Evolutionary conservation across 2,888 invertebrate genomes (phyloP).

Genomic region (Heliconius aoede): DNA sequence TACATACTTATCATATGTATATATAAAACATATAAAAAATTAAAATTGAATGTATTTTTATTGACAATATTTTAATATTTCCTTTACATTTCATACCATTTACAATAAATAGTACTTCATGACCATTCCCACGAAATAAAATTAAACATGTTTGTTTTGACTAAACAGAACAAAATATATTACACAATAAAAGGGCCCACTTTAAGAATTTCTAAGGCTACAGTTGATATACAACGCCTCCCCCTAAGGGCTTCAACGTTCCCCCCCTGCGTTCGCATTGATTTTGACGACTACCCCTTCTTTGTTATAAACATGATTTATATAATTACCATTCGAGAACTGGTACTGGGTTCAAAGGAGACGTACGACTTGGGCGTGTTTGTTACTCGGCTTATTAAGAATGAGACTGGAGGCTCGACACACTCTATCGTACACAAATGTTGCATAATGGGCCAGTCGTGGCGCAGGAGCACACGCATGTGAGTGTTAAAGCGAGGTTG

Average conservation of each 20-base stretch:
- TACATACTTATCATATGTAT: too few relatives aligned
- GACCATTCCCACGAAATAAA: conserved; percentile 12
- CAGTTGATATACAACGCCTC: conserved; percentile 13
- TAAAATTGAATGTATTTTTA: too few relatives aligned
- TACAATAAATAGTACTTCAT: background rate
- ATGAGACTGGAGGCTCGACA: background rate
- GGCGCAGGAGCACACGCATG: too few relatives aligned
- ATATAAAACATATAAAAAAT: too few relatives aligned
- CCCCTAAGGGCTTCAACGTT: conserved; percentile 7
- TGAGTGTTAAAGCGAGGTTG: too few relatives aligned
- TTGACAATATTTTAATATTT: too few relatives aligned
- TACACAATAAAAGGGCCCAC: background rate
- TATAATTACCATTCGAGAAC: conserved; percentile 70
- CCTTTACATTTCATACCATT: background rate
- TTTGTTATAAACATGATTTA: conserved; percentile 63
- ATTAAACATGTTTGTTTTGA: conserved; percentile 27
- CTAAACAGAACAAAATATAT: conserved; percentile 18
- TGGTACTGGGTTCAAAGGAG: conserved; percentile 37
- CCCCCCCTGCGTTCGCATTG: conserved; percentile 60
- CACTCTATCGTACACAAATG: background rate
- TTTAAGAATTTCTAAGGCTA: conserved; percentile 18
- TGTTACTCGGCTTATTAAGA: conserved; percentile 15
- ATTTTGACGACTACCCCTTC: conserved; percentile 80
- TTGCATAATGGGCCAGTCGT: background rate
- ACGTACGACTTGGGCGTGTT: conserved; percentile 16